A percentile compares a stretch with the other conserved stretches of the same genome.
Conservation (phyloP, 2,888 invertebrate species). For the Isoperla grammatica region DNA sequence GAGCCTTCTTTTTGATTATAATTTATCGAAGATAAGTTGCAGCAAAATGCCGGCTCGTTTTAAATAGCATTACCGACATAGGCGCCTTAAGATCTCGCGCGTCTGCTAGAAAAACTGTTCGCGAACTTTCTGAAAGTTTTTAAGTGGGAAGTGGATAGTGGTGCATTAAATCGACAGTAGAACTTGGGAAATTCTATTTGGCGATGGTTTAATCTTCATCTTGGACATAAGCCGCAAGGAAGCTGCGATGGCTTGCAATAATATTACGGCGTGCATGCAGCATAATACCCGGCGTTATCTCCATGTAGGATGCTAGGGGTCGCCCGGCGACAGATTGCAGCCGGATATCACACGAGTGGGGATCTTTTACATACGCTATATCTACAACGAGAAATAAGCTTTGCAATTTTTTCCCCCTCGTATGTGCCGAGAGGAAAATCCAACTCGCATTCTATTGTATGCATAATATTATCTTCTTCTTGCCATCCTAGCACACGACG, state of each 20-base stretch:
- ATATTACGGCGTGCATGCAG: too few relatives aligned
- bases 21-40: constrained; percentile 15
- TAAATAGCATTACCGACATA: constrained; percentile 14
- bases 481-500: background rate
- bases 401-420: constrained; percentile 3
- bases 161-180: constrained; percentile 13
- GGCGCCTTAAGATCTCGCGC: constrained; percentile 15
- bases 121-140: constrained; percentile 5
- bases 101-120: background rate
- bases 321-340: constrained; percentile 15
- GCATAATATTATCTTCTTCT: constrained; percentile 5
- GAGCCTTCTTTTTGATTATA: constrained; percentile 15
- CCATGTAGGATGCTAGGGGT: too few relatives aligned
- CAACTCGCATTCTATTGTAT: background rate
- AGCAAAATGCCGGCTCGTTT: background rate
- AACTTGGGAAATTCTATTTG: constrained; percentile 8
- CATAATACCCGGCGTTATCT: too few relatives aligned
- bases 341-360: constrained; percentile 12
- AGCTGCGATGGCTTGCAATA: too few relatives aligned
- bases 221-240: background rate
- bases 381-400: constrained; percentile 8
- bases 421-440: constrained; percentile 11
- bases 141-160: constrained; percentile 17
- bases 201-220: constrained; percentile 11
- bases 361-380: constrained; percentile 6